Evolutionary conservation across 2,797 vertebrate genomes (phyloP).

Genomic region (Rhabdomys pumilio): DNA sequence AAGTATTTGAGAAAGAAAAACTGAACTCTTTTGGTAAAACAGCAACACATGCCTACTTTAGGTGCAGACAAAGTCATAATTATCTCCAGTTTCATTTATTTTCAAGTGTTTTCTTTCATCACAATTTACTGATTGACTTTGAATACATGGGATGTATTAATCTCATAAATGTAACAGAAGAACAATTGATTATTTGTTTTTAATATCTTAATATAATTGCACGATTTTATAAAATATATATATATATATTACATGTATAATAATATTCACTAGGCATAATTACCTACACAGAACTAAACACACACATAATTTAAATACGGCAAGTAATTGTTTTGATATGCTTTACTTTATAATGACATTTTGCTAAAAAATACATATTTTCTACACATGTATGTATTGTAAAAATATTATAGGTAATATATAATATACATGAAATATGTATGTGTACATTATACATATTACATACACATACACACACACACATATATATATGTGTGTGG

Average conservation of each 20-base stretch:
- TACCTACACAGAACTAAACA: not conserved
- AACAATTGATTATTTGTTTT: not conserved
- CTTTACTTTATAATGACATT: not conserved
- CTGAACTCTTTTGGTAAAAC: not conserved
- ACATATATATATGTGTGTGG: too few species aligned
- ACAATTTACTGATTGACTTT: constrained; percentile 46
- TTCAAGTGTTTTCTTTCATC: constrained; percentile 42
- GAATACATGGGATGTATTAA: not conserved
- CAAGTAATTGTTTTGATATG: not conserved
- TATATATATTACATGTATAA: not conserved
- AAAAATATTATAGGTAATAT: not conserved
- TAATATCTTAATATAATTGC: not conserved
- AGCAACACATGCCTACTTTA: not conserved
- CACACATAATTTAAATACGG: not conserved
- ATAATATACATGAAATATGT: too few species aligned
- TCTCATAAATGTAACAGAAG: constrained; percentile 55
- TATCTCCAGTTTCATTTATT: constrained; percentile 51
- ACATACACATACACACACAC: too few species aligned
- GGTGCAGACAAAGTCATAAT: constrained; percentile 1
- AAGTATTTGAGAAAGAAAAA: constrained; percentile 36
- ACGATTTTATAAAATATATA: not conserved
- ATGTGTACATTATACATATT: not conserved
- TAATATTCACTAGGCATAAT: not conserved
- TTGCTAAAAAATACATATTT: not conserved
- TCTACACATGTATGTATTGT: not conserved